Conservation (phyloP, 37 sponge, comb jelly and placozoan genomes). For the Hormiphora californensis region DNA sequence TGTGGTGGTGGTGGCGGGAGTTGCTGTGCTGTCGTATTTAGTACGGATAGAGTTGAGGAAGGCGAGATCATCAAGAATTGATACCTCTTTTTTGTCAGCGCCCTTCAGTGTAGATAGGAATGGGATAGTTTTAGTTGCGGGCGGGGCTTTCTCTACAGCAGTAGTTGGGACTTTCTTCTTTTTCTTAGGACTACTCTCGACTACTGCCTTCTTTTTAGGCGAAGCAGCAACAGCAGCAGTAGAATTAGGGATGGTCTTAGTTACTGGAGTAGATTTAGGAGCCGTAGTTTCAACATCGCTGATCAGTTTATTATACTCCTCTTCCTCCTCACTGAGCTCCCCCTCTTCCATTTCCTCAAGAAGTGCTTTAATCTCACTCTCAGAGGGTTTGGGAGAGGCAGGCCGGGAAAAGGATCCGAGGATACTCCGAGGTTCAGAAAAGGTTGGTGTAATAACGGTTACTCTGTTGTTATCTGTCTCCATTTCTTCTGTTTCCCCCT, state of each 20-base stretch:
- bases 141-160: neutral
- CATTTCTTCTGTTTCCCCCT: neutral
- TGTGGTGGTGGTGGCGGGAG: too few relatives aligned
- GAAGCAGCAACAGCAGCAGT: neutral
- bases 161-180: neutral
- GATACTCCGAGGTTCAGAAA: slow-evolving; percentile 2
- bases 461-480: neutral
- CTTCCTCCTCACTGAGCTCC: slow-evolving; percentile 48
- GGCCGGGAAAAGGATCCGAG: slow-evolving; percentile 41
- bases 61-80: slow-evolving; percentile 42
- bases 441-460: neutral
- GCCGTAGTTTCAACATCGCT: slow-evolving; percentile 43
- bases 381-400: slow-evolving; percentile 45
- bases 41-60: slow-evolving; percentile 32
- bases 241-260: neutral
- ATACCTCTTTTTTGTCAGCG: slow-evolving; percentile 25
- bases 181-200: too few relatives aligned
- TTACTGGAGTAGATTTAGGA: neutral
- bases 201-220: too few relatives aligned
- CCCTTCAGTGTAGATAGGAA: slow-evolving; percentile 13
- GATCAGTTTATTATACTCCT: slow-evolving; percentile 43
- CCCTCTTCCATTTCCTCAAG: slow-evolving; percentile 46
- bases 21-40: too few relatives aligned
- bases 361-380: slow-evolving; percentile 30
- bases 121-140: slow-evolving; percentile 20